A percentile compares a stretch with the other conserved stretches of the same genome.
These are phyloP conservation scores for Eolophus roseicapilla DNA, from an alignment of 2,113 vertebrate species.

Conservation along the genomic window DNA sequence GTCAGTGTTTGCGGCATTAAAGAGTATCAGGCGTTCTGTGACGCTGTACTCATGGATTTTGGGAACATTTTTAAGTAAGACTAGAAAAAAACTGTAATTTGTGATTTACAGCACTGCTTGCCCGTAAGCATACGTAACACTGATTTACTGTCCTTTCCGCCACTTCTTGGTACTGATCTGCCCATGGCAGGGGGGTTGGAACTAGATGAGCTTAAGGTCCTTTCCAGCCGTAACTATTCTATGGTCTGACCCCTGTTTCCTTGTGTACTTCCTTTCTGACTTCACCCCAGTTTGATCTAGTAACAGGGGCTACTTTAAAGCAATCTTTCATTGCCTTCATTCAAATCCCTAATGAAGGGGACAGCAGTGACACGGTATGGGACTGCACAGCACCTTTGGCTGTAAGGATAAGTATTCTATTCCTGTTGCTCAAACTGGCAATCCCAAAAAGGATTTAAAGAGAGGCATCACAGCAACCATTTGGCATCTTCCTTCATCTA, in stretches of 20 bases:
- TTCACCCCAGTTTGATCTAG: background rate
- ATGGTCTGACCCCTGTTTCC: background rate
- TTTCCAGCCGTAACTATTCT: background rate
- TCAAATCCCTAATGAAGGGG: background rate
- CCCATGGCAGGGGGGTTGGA: background rate
- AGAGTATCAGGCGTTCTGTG: background rate
- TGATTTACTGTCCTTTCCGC: background rate
- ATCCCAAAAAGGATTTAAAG: background rate
- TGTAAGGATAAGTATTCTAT: background rate
- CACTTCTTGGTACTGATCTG: background rate
- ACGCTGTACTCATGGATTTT: background rate
- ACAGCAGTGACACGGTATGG: background rate
- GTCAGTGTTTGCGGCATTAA: background rate
- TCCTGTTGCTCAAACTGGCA: background rate
- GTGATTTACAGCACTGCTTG: background rate
- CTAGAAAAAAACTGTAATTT: background rate
- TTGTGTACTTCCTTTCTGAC: background rate
- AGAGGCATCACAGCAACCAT: background rate
- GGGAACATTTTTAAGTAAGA: constrained; percentile 36
- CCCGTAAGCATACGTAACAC: background rate
- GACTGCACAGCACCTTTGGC: background rate
- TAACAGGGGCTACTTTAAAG: background rate
- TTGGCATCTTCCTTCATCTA: background rate
- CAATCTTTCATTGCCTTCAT: background rate
- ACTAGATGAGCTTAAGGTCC: background rate